phyloP scores from a whole-genome alignment of 2,113 vertebrate genomes.

The Lagopus leucura region DNA sequence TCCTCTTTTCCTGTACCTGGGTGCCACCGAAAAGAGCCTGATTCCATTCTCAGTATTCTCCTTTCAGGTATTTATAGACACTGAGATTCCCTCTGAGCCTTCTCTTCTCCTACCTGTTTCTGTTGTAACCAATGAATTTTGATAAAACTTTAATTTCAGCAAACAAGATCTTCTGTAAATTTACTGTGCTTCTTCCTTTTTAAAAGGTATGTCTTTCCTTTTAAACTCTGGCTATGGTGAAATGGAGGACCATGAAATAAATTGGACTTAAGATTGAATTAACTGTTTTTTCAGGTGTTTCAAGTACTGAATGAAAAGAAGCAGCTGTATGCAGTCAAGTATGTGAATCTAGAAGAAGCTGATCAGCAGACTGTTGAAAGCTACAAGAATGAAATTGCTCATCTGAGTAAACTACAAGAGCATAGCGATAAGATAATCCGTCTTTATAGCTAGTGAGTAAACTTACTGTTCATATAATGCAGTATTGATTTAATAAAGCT shows the following conservation, averaged over 20 bases:
- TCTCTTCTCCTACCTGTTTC: background rate
- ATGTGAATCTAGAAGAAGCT: conserved; percentile 92
- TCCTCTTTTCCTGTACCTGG: background rate
- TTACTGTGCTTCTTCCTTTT: background rate
- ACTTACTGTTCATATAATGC: background rate
- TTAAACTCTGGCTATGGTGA: background rate
- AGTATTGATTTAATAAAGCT: background rate
- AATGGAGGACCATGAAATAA: background rate
- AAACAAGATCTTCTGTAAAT: background rate
- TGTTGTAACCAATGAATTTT: background rate
- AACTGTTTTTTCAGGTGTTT: conserved; percentile 83
- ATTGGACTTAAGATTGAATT: background rate
- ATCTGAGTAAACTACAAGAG: conserved; percentile 92
- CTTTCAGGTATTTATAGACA: background rate
- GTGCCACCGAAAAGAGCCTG: background rate
- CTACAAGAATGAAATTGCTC: conserved; percentile 97
- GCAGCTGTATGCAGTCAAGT: conserved; percentile 93
- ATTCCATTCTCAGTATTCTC: no score
- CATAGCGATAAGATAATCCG: conserved; percentile 97
- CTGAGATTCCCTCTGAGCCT: background rate
- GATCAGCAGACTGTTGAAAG: conserved; percentile 91
- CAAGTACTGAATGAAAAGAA: conserved; percentile 94
- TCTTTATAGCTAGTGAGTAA: conserved; percentile 93
- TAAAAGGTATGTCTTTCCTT: background rate
- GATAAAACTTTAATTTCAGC: background rate